Evolutionary conservation across 2,113 vertebrate genomes (phyloP), one percentile per base, ranked within the genome.

Genomic region (Electrona antarctica): DNA sequence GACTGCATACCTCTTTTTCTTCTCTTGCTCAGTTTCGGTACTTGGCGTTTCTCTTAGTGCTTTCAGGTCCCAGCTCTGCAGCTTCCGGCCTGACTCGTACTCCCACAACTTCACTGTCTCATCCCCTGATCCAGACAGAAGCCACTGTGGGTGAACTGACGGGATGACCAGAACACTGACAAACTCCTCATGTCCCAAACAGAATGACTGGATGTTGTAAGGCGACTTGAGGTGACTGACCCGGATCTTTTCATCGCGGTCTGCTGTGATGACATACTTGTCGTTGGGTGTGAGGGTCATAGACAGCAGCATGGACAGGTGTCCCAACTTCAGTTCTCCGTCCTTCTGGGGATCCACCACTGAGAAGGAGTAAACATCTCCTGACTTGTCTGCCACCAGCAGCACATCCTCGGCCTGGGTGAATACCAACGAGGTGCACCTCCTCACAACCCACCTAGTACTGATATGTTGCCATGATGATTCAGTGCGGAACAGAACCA

Each of bases 241-340:
- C 68, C 97, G 91, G 85, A 99, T 97, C 92, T 99, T 99, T 92
- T 98, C 97, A 8, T 99, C 97, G 2, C 97, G 91, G 90, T 99
- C 97, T 0, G 96, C 96, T 0, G 96, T 98, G 15, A 99, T 85
- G 54, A 99, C 83, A 2, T 92, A 96, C 7, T 14, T 78, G 81
- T 95, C 94, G 10, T 97, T 92, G 0, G 92, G 92, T 50, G 95
- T 96, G 81, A 95, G 68, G 0, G 90, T 82, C 84, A 98, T 82
- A 10, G 94, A 94, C 45, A 98, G 74, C 0, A 99, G 55, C 95
- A 99, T 94, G 12, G 97, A 99, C 49, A 99, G 93, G 79, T 99
- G 97, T 8, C 97, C 97, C 59, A 99, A 94, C 77, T 95, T 95
- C 60, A 98, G 88, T 58, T 86, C 91, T 11, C 96, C 95, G 6